Evolutionary conservation across 2,888 invertebrate genomes (phyloP).

Genomic region (Notocelia uddmanniana): DNA sequence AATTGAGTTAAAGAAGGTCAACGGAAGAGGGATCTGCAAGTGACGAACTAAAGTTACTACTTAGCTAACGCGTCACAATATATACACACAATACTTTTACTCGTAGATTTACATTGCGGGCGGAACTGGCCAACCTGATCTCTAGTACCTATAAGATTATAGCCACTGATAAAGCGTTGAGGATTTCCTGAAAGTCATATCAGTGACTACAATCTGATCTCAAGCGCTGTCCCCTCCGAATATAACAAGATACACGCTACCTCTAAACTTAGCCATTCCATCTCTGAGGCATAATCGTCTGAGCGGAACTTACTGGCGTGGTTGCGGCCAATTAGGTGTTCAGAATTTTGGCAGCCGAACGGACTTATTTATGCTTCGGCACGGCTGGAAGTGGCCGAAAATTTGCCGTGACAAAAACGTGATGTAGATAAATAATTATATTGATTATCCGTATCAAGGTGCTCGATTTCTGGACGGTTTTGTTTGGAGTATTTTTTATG

Average conservation of each 20-base stretch:
- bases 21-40: no score
- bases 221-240: neutral
- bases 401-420: neutral
- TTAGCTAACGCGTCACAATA: no score
- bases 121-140: neutral
- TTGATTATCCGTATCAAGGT: neutral
- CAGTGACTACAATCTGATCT: neutral
- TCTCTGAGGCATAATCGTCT: slow-evolving; percentile 18
- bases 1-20: no score
- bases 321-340: slow-evolving; percentile 37
- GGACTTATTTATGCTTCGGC: slow-evolving; percentile 22
- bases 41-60: no score
- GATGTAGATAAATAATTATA: neutral
- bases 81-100: no score
- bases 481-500: neutral
- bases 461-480: neutral
- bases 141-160: neutral
- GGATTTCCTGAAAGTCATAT: neutral
- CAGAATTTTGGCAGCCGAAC: slow-evolving; percentile 39
- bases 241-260: neutral
- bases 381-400: slow-evolving; percentile 24
- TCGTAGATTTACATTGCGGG: neutral
- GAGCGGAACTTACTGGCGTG: slow-evolving; percentile 33
- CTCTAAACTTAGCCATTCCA: slow-evolving; percentile 1
- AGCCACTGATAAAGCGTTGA: neutral